phyloP scores from a whole-genome alignment of 2,888 invertebrate species.

The Conus canariensis region DNA sequence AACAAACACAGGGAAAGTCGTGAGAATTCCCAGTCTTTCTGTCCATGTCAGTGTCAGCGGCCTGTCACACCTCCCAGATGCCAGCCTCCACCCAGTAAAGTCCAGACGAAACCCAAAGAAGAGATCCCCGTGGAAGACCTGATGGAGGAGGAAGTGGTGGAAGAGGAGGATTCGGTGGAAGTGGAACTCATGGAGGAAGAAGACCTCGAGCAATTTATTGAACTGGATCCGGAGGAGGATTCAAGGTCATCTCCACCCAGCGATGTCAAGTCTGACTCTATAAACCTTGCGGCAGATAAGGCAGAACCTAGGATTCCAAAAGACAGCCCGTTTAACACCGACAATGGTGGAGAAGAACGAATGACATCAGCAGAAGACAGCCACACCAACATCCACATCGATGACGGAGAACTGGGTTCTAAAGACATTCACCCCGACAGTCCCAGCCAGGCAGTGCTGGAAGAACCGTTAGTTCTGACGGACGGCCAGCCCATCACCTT shows the following conservation, averaged over 20 bases:
- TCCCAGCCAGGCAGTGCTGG: neutral
- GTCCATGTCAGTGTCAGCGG: neutral
- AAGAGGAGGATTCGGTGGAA: slow-evolving; percentile 38
- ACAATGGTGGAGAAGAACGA: neutral
- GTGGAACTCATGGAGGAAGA: slow-evolving; percentile 36
- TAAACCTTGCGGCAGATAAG: neutral
- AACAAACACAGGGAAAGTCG: neutral
- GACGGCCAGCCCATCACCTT: slow-evolving; percentile 35
- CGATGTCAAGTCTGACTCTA: neutral
- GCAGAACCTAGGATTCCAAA: neutral
- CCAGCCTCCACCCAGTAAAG: neutral
- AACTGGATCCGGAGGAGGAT: neutral
- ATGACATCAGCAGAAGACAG: neutral
- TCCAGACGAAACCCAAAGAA: neutral
- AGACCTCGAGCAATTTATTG: neutral
- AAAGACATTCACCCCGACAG: neutral
- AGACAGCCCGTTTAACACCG: neutral
- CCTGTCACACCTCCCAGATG: neutral
- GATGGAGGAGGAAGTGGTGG: neutral
- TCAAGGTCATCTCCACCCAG: neutral
- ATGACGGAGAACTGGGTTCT: neutral
- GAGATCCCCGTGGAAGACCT: neutral
- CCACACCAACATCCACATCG: too few species aligned
- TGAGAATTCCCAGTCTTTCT: neutral
- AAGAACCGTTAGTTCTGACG: neutral